Evolutionary conservation across 2,113 vertebrate species (phyloP), one percentile per base, ranked within the genome.

Genomic region (Todiramphus chloris): DNA sequence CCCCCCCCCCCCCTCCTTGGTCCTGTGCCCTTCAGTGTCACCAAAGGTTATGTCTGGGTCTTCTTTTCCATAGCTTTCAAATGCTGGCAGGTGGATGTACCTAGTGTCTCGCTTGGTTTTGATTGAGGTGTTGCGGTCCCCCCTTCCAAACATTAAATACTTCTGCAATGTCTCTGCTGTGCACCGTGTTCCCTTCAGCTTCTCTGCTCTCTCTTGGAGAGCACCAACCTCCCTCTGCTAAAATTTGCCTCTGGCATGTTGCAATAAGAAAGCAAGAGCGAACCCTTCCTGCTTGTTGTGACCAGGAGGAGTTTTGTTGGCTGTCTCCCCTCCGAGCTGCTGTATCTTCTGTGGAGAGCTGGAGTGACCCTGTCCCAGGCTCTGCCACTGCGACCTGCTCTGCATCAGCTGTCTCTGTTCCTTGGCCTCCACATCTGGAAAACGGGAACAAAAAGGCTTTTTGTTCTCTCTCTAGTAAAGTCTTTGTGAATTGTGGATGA

Each of bases 321-420:
- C 12, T 6, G 43, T 8, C 4, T 64, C 4, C 5, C 12, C 10
- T 59, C 51, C 8, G 0, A 0, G 0, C 28, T 14, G 37, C 31
- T 59, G 11, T 11, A 4, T 30, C 35, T 70, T 15, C 7, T 15
- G 31, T 11, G 85, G 84, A 58, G 16, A 66, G 37, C 72, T 41
- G 72, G 48, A 41, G 67, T 3, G 39, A 50, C 44, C 30, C 48
- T 0, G 2, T 53, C 50, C 59, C 19, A 0, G 37, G 59, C 41
- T 89, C 35, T 83, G 75, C 78, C 10, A 0, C 81, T 11, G 13
- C 2, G 18, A 35, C 63, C 73, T 48, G 77, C 48, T 41, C 90
- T 8, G 10, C 25, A 10, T 46, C 87, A n/a, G 63, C 60, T 31
- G 21, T 10, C 31, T 39, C 30, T 8, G 11, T n/a, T 24, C 60